Percentiles rank a stretch among this genome's conserved stretches.
phyloP scores from a whole-genome alignment of 2,113 vertebrate species.

The Cyanoderma ruficeps region DNA sequence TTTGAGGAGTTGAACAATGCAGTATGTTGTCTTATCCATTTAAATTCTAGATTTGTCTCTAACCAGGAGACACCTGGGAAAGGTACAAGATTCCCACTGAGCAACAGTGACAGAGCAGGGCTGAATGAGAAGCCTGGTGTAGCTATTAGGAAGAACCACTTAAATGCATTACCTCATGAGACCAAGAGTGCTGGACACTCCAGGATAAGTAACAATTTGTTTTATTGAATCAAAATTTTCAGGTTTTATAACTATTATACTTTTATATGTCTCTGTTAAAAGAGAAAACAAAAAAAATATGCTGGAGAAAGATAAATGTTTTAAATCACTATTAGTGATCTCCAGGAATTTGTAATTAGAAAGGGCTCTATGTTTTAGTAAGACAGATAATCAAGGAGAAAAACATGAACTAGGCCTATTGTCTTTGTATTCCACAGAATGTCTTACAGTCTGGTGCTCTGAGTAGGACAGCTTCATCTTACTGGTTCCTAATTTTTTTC shows the following conservation, averaged over 20 bases:
- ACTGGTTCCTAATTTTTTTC: neutral
- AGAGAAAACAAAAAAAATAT: neutral
- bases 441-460: neutral
- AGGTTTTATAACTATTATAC: neutral
- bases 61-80: neutral
- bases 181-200: neutral
- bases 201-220: neutral
- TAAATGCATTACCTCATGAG: neutral
- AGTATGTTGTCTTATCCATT: rapidly evolving
- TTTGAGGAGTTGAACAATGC: neutral
- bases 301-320: neutral
- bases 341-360: neutral
- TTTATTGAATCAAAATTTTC: neutral
- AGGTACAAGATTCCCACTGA: neutral
- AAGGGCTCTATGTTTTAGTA: neutral
- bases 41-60: neutral
- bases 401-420: neutral
- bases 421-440: neutral
- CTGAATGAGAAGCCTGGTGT: neutral
- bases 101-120: neutral
- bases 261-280: neutral
- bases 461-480: neutral
- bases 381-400: neutral
- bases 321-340: neutral
- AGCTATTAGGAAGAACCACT: neutral